Percentiles rank a stretch among this genome's conserved stretches.
Conservation (phyloP, 2,113 vertebrate species). For the Oceanites oceanicus region DNA sequence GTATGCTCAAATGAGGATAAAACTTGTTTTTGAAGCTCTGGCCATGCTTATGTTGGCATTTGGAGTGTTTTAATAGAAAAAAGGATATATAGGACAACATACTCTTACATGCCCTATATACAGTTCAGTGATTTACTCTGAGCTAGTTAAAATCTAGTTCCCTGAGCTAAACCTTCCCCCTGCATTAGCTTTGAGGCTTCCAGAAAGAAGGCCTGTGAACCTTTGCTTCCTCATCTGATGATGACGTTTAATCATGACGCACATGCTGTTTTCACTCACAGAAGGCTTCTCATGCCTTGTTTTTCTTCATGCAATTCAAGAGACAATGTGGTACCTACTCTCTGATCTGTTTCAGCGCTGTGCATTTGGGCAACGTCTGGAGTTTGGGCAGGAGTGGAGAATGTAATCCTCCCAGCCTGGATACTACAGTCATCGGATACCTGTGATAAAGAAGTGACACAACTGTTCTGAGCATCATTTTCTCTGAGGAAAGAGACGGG, state of each 20-base stretch:
- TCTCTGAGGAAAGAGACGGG: background rate
- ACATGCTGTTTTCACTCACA: background rate
- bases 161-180: background rate
- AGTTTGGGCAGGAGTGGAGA: background rate
- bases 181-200: background rate
- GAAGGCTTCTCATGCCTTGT: background rate
- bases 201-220: background rate
- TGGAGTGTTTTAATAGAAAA: background rate
- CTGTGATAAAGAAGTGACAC: background rate
- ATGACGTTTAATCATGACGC: background rate
- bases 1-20: background rate
- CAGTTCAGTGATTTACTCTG: background rate
- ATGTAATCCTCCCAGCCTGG: background rate
- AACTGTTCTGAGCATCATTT: background rate
- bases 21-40: background rate
- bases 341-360: background rate
- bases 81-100: background rate
- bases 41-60: background rate
- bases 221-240: background rate
- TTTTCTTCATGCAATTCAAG: background rate
- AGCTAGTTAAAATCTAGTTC: background rate
- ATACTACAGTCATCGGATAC: background rate
- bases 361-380: background rate
- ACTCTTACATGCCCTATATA: background rate
- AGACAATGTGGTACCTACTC: background rate